A percentile compares a stretch with the other conserved stretches of the same genome.
Conservation (phyloP, 2,888 invertebrate species). For the Lissonota sp. region DNA sequence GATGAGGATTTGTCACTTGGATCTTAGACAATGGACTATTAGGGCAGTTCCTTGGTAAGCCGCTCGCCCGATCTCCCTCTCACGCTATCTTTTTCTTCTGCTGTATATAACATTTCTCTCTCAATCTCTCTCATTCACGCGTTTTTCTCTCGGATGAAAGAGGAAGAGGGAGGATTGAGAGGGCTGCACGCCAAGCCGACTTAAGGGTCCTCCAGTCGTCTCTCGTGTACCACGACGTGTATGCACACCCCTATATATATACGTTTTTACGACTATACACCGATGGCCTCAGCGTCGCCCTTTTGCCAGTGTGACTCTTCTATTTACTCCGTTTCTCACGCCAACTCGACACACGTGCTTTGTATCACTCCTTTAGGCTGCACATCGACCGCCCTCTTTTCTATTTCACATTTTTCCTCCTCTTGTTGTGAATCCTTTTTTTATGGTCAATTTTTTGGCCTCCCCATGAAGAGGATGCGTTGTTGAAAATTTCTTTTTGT, state of each 20-base stretch:
- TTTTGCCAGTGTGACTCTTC: slow-evolving; percentile 40
- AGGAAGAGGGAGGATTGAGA: slow-evolving; percentile 55
- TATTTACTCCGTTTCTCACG: slow-evolving; percentile 63
- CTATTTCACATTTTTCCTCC: slow-evolving; percentile 6
- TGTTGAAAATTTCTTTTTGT: background rate
- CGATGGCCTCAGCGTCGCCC: slow-evolving; percentile 22
- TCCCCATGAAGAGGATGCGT: background rate
- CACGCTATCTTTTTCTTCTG: slow-evolving; percentile 44
- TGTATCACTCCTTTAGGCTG: slow-evolving; percentile 17
- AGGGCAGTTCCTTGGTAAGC: slow-evolving; percentile 80
- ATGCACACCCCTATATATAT: slow-evolving; percentile 33
- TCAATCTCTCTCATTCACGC: slow-evolving; percentile 48
- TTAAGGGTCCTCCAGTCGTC: slow-evolving; percentile 62
- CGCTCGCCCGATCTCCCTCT: slow-evolving; percentile 73
- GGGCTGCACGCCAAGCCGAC: slow-evolving; percentile 57
- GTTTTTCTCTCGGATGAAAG: slow-evolving; percentile 31
- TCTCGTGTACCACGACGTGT: slow-evolving; percentile 56
- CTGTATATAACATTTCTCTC: slow-evolving; percentile 8
- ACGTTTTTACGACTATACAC: slow-evolving; percentile 21
- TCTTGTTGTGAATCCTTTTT: background rate
- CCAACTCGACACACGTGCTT: slow-evolving; percentile 41
- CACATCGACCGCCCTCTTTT: slow-evolving; percentile 7
- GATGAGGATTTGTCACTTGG: slow-evolving; percentile 74
- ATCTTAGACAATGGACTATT: slow-evolving; percentile 82
- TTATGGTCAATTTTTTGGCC: background rate